Evolutionary conservation across 2,797 vertebrate genomes (phyloP).

Genomic region (Alosa sapidissima): DNA sequence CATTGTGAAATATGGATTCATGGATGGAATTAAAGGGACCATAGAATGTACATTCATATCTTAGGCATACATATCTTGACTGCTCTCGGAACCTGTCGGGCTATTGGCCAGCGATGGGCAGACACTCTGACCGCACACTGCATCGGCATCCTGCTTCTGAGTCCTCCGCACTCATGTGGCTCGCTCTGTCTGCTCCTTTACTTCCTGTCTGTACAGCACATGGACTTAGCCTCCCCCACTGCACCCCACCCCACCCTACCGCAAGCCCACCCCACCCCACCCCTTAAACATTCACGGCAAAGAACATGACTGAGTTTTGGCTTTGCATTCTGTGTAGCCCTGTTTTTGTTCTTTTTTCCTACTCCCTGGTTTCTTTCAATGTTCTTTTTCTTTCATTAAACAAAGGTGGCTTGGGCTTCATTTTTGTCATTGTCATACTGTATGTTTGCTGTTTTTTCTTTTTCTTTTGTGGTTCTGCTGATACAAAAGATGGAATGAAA

Average conservation of each 20-base stretch:
- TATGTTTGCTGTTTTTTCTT: conserved; percentile 72
- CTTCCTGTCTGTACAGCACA: neutral
- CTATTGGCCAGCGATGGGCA: neutral
- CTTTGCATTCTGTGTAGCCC: conserved; percentile 53
- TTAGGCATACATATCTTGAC: neutral
- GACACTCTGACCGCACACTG: neutral
- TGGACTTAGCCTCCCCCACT: conserved; percentile 26
- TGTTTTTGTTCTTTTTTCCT: conserved; percentile 39
- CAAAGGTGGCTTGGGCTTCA: conserved; percentile 73
- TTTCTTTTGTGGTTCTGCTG: conserved; percentile 41
- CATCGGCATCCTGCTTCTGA: conserved; percentile 20
- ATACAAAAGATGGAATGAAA: conserved; percentile 16
- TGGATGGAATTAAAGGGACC: neutral
- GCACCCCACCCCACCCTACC: neutral
- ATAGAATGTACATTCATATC: neutral
- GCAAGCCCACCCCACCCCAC: neutral
- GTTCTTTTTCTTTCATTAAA: conserved; percentile 50
- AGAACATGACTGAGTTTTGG: conserved; percentile 33
- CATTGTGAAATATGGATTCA: neutral
- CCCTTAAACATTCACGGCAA: conserved; percentile 34
- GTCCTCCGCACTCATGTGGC: neutral
- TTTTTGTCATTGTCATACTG: conserved; percentile 83
- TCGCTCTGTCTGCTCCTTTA: conserved; percentile 18
- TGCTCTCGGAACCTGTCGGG: neutral
- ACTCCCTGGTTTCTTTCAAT: conserved; percentile 46